Percentiles rank a stretch among this genome's conserved stretches.
Conservation (phyloP, 2,797 vertebrate genomes). For the Coendou prehensilis region DNA sequence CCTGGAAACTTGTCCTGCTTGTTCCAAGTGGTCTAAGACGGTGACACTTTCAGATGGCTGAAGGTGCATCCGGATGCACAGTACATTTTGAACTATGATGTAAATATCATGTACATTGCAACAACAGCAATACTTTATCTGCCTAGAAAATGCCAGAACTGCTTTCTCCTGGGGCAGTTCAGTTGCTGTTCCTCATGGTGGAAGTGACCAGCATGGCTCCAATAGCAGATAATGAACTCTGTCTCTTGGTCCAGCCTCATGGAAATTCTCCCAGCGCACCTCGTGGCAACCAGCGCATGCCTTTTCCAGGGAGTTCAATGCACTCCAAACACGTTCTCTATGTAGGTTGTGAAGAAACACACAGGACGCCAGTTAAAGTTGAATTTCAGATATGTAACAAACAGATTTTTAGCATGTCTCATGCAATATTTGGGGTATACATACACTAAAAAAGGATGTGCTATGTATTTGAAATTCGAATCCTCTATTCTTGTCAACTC, state of each 20-base stretch:
- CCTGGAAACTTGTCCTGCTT: neutral
- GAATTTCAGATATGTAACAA: neutral
- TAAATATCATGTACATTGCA: neutral
- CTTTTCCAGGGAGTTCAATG: neutral
- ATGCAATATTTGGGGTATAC: neutral
- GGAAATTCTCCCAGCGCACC: neutral
- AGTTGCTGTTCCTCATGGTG: neutral
- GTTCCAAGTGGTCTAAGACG: neutral
- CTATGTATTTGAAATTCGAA: neutral
- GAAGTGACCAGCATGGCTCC: no score
- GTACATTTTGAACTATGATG: neutral
- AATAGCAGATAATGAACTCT: neutral
- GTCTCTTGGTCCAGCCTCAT: neutral
- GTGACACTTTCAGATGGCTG: no score
- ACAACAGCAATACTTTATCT: neutral
- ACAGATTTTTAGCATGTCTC: neutral
- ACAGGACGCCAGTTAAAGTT: neutral
- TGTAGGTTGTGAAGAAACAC: neutral
- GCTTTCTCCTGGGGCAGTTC: neutral
- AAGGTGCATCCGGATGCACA: no score
- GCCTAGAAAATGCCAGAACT: neutral
- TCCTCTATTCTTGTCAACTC: neutral
- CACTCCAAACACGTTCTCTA: neutral
- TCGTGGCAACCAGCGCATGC: rapidly evolving
- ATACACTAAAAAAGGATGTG: neutral